Conservation (phyloP, 2,888 invertebrate species). For the Catocala nupta region DNA sequence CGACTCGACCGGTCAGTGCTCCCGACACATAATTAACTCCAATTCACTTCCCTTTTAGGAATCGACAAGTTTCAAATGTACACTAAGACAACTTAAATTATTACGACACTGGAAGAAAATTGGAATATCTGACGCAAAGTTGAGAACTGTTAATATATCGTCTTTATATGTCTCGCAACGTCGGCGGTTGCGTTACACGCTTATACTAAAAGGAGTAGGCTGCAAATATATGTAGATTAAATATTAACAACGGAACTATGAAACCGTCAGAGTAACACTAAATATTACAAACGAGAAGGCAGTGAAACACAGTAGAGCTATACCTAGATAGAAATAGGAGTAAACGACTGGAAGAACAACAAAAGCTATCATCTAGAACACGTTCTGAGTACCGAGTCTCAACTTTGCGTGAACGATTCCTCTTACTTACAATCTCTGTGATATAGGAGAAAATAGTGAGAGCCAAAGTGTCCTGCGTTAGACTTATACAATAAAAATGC, state of each 20-base stretch:
- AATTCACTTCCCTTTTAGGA: conserved; percentile 59
- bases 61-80: conserved; percentile 59
- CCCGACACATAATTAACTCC: conserved; percentile 58
- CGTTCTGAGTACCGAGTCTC: conserved; percentile 26
- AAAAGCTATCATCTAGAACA: no score
- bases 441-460: conserved; percentile 53
- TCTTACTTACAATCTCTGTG: conserved; percentile 44
- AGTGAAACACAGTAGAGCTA: no score
- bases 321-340: no score
- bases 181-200: no score
- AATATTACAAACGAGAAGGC: no score
- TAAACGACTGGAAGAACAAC: no score
- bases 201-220: no score
- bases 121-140: conserved; percentile 56
- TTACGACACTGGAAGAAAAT: conserved; percentile 69
- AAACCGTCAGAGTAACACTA: no score
- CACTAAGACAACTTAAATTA: conserved; percentile 70
- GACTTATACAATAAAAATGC: conserved; percentile 81
- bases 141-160: conserved; percentile 25
- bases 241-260: no score
- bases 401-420: conserved; percentile 51
- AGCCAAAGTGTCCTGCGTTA: conserved; percentile 74
- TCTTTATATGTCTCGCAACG: no score
- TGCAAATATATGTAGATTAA: no score
- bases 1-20: conserved; percentile 28